Base-by-base conservation (phyloP, 2,113 vertebrate species). In the Hippocampus barbouri region DNA sequence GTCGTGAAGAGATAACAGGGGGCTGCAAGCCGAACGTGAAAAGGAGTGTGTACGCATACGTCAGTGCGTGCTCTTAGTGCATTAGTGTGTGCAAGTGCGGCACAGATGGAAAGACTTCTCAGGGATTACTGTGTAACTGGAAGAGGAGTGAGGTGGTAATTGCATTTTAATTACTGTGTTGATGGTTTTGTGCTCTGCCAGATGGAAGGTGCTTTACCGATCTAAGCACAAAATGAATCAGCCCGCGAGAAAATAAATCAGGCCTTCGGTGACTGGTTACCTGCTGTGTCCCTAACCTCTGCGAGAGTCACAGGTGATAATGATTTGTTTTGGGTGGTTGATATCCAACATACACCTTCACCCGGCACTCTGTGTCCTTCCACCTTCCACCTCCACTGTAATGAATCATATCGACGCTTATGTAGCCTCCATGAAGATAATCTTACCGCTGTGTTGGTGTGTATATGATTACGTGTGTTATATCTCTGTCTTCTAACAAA, bases 121-220 rank as follows among this genome's bases (percentile, higher is more conserved):
- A 92, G 95, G 95, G 94, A 96, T 95, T 96, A 93, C 86, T 65
- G 93, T 92, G 90, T 86, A 89, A 87, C 87, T 87, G 89, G 86
- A 85, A 91, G 86, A 92, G 86, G 87, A 91, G 91, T 86, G 92
- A 94, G 93, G 94, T 94, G 92, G 94, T 96, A 97, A 98, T 97
- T 96, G 96, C 94, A 94, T 97, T 97, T 98, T 98, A 97, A 98
- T 98, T 97, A 96, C 93, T 94, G 93, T 93, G 91, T 94, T 98
- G 94, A 96, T 96, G 94, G 92, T 94, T 95, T 95, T 86, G 91
- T 92, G 90, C 93, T 92, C 89, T 93, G 94, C 93, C 95, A 98
- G 95, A 97, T 98, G 95, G 95, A 97, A 93, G 92, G 91, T 91
- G 93, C 92, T 94, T 95, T 95, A 92, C 93, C 94, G 93, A 94